Conservation (phyloP, 2,797 vertebrate species). For the Propithecus perrieri region DNA sequence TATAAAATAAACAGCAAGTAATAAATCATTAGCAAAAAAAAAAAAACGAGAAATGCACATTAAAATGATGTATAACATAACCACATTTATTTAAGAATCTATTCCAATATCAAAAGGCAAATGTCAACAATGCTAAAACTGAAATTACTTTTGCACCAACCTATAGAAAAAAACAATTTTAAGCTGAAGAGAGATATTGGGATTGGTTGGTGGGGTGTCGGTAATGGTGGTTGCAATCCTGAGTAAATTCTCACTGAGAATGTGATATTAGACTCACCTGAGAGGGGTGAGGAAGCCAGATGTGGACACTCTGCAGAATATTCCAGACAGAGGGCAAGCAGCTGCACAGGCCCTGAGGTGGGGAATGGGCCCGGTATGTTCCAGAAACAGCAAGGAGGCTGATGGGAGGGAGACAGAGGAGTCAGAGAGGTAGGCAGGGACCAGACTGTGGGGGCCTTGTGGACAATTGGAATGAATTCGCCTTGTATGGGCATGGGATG, state of each 20-base stretch:
- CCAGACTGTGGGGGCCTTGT: neutral
- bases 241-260: neutral
- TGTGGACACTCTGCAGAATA: neutral
- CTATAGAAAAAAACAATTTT: neutral
- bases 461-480: neutral
- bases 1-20: too few species aligned
- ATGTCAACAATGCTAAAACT: too few species aligned
- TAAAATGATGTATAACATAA: too few species aligned
- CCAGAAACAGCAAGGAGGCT: neutral
- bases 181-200: neutral
- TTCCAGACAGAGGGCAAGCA: neutral
- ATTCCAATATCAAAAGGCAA: too few species aligned
- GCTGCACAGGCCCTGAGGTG: neutral
- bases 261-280: neutral
- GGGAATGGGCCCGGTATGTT: neutral
- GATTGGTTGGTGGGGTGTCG: neutral
- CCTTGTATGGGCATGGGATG: neutral
- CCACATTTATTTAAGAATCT: too few species aligned
- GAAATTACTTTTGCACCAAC: too few species aligned
- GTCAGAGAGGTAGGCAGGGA: neutral
- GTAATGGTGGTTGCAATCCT: neutral
- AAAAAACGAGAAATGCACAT: too few species aligned
- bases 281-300: neutral
- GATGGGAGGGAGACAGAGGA: neutral
- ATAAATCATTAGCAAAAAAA: too few species aligned